A percentile compares a stretch with the other conserved stretches of the same genome.
Conservation (phyloP, 2,888 invertebrate genomes). For the Philonicus albiceps region DNA sequence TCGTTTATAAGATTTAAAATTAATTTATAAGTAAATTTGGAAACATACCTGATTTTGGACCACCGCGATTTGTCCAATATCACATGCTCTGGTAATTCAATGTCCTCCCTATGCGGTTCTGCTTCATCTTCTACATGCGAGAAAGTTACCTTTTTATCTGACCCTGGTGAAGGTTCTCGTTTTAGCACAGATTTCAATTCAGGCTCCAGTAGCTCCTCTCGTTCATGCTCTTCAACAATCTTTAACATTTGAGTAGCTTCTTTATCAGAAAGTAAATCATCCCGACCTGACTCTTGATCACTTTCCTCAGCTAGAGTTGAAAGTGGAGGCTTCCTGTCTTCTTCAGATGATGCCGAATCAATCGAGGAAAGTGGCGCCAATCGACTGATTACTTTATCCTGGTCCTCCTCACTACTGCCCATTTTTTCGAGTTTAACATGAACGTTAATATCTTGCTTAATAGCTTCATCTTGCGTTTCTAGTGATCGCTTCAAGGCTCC, state of each 20-base stretch:
- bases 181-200: constrained; percentile 59
- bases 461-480: constrained; percentile 62
- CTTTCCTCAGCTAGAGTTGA: constrained; percentile 59
- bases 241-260: constrained; percentile 44
- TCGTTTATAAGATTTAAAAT: not conserved
- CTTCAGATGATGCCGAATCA: constrained; percentile 63
- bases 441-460: constrained; percentile 66
- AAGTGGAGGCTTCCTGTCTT: constrained; percentile 56
- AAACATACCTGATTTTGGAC: constrained; percentile 65
- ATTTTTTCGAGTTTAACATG: constrained; percentile 60
- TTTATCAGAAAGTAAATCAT: constrained; percentile 44
- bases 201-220: constrained; percentile 50
- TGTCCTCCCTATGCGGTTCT: constrained; percentile 60
- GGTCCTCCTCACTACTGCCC: constrained; percentile 62
- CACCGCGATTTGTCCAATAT: constrained; percentile 55
- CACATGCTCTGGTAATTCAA: constrained; percentile 60
- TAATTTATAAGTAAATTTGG: not conserved
- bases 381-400: constrained; percentile 51
- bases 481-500: constrained; percentile 59
- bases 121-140: constrained; percentile 63
- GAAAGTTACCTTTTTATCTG: constrained; percentile 66
- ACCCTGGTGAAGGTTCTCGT: constrained; percentile 61
- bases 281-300: constrained; percentile 53
- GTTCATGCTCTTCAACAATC: constrained; percentile 47
- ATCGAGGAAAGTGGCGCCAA: constrained; percentile 62